Evolutionary conservation across 1,140 invertebrate genomes (phyloP), one percentile per base, ranked within the genome.

Genomic region (Mactra quadrangularis): DNA sequence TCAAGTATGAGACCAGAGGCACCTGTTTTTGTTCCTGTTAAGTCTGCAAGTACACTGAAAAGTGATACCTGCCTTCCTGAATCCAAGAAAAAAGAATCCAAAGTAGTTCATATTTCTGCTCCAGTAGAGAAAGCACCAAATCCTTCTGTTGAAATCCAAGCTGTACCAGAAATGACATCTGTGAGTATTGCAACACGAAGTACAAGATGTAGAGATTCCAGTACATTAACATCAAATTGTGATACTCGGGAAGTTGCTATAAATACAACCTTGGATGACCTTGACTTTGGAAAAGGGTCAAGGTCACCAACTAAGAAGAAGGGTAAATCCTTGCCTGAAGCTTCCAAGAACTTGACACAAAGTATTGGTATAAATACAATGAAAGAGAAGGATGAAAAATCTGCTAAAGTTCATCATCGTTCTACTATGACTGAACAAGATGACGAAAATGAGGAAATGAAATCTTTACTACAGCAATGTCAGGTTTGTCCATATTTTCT

Each of bases 111-210:
- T 29, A 62, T 66, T 17, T 27, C 60, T 33, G 38, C 31, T 13
- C 35, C 50, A 53, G 25, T n/a, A 25, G 62, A 57, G 13, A 41
- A 55, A 22, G 41, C 15, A 53, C 2, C 33, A 17, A 53, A 45
- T 35, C n/a, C 60, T 38, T 55, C 76, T 35, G 50, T 78, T 22
- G 45, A 27, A n/a, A 45, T 55, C 13, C 76, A 78, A 38, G 76
- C 50, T 25, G 19, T 6, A 11, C 76, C 62, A 38, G 22, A 52
- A 17, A 53, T 29, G 22, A 29, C 15, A 17, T 11, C 33, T n/a
- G 22, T 45, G 3, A 55, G 19, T 66, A 47, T 52, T 22, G 76
- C 31, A 52, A 78, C 76, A 35, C 55, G 29, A 22, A 68, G 38
- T 25, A 55, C 31, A 7, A 55, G 41, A 27, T 68, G 22, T 33